These are phyloP conservation scores for Plecotus auritus DNA, from an alignment of 2,113 vertebrate genomes.

Conservation along the genomic window DNA sequence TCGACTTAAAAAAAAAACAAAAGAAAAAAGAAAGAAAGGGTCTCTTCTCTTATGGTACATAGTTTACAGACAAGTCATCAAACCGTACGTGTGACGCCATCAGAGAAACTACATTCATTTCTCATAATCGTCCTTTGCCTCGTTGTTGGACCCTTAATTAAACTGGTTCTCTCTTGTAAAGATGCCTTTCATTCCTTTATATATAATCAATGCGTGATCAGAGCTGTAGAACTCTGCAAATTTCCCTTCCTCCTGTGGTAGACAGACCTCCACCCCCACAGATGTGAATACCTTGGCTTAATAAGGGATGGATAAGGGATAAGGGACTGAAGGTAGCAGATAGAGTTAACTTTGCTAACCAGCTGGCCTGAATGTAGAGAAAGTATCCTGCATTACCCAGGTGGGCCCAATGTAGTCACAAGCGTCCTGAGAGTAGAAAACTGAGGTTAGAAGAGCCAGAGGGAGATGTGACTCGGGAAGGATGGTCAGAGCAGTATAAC, in stretches of 20 bases:
- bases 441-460: background rate
- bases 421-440: background rate
- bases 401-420: background rate
- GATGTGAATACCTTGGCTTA: background rate
- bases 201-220: background rate
- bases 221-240: background rate
- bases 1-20: too few relatives aligned
- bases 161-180: background rate
- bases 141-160: background rate
- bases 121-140: background rate
- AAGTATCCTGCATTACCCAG: background rate
- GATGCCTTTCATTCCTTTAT: background rate
- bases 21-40: background rate
- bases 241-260: background rate
- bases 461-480: background rate
- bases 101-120: background rate
- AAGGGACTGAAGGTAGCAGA: background rate
- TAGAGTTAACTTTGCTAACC: background rate
- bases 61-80: background rate
- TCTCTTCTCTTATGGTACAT: background rate
- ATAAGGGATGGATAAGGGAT: background rate
- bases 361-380: background rate
- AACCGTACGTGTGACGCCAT: background rate
- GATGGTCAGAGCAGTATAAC: background rate
- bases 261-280: background rate